Evolutionary conservation across 2,113 vertebrate species (phyloP), one percentile per base, ranked within the genome.

Genomic region (Cebidichthys violaceus): DNA sequence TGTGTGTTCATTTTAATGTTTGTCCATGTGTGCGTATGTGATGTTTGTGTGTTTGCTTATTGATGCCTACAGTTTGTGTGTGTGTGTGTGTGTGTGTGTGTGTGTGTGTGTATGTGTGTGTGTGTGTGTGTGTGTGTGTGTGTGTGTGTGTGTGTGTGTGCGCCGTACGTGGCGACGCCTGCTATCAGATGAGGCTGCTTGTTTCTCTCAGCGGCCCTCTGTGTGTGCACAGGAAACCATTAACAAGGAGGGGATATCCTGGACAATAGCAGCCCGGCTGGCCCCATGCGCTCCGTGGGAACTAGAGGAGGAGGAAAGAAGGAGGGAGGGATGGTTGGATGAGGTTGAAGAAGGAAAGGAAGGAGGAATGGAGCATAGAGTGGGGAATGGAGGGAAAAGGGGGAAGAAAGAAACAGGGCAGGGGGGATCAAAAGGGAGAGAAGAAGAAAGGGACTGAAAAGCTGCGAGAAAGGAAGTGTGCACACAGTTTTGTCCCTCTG

Each of bases 171-270:
- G 69, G 71, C 31, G 37, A 78, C 24, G 82, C 70, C 75, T 74
- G 84, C 70, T 88, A 88, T 90, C 86, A 91, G 89, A 90, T 91
- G 87, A 79, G 71, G 79, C 79, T 64, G 83, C 83, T 86, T 80
- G 86, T 87, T 88, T 90, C 87, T 92, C 82, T 86, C 86, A 86
- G 84, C 88, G 86, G 91, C 85, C 87, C 88, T 91, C 89, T 90
- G 82, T 93, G 90, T 92, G 93, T 94, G 93, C 90, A 91, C 95
- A 96, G 95, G 95, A 96, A 96, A 85, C 95, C 94, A 96, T 96
- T 95, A 94, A 95, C 91, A 94, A 95, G 93, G 91, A 94, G 93
- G 93, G 95, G 94, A 95, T 95, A 94, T 95, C 94, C 95, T 95
- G 92, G 86, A 95, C 94, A 94, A 93, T 93, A 90, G 93, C 82